Evolutionary conservation across 2,888 invertebrate species (phyloP).

Genomic region (Drosophila mulleri): DNA sequence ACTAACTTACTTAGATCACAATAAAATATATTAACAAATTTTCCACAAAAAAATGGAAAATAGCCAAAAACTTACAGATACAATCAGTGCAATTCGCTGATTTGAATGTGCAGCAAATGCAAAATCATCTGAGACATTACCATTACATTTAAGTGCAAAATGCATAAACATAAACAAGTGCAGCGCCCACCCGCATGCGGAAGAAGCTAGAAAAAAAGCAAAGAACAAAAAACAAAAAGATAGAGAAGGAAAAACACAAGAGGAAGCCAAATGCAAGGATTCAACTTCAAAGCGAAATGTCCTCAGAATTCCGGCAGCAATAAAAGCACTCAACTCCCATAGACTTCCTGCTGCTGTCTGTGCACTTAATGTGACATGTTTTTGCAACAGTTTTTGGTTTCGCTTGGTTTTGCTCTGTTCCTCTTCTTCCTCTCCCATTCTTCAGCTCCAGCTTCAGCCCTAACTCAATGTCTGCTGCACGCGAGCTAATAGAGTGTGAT

Average conservation of each 20-base stretch:
- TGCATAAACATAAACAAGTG: slow-evolving; percentile 65
- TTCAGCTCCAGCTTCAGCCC: slow-evolving; percentile 5
- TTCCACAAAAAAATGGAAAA: not conserved
- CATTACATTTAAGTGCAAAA: slow-evolving; percentile 73
- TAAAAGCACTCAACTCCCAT: slow-evolving; percentile 76
- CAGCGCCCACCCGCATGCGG: slow-evolving; percentile 18
- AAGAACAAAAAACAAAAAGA: not conserved
- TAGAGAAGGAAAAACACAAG: not conserved
- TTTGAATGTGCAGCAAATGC: slow-evolving; percentile 31
- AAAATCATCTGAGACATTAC: slow-evolving; percentile 58
- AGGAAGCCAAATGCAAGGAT: slow-evolving; percentile 53
- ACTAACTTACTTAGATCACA: too few relatives aligned
- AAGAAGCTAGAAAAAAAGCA: not conserved
- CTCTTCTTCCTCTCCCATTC: slow-evolving; percentile 25
- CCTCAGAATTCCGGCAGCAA: slow-evolving; percentile 72
- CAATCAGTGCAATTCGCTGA: not conserved
- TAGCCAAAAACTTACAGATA: not conserved
- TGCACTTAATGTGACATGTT: slow-evolving; percentile 79
- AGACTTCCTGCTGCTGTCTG: slow-evolving; percentile 70
- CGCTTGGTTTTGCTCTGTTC: slow-evolving; percentile 42
- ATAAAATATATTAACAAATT: not conserved
- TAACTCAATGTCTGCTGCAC: too few relatives aligned
- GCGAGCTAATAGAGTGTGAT: not conserved
- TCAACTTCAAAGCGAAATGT: slow-evolving; percentile 70
- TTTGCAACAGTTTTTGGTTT: slow-evolving; percentile 72